Evolutionary conservation across 2,797 vertebrate species (phyloP), one percentile per base, ranked within the genome.

Genomic region (Falco cherrug): DNA sequence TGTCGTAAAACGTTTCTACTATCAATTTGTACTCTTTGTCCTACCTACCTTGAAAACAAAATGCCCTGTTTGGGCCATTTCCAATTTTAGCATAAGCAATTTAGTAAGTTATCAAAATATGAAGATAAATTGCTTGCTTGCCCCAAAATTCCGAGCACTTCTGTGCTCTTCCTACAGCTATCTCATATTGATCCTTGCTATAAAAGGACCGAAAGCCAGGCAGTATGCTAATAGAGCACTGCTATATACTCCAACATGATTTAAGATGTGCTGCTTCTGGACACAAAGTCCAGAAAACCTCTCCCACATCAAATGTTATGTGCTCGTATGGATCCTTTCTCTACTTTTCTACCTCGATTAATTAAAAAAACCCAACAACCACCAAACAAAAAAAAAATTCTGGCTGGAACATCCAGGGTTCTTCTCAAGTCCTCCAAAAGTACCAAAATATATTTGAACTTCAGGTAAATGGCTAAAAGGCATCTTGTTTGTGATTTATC

Each of bases 61-160:
- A 39, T 11, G 37, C 37, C 37, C 37, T 39, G 37, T 39, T 39
- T 39, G 37, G 37, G 37, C 37, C 37, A 39, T 39, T 39, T 39
- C 37, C 78, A 47, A 53, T 84, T 89, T 64, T 77, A 91, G 78
- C 60, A 33, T 47, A 80, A 89, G 84, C 82, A 51, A 37, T 45
- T 91, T 54, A 26, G 7, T 45, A 60, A 80, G 47, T 84, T 94
- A 85, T 18, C 59, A 51, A 83, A 83, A 68, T 14, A 47, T 8
- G 31, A 56, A 75, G 61, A 33, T 57, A 64, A 90, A 71, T 22
- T 87, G 75, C 51, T 81, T 48, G 12, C 83, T 63, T 81, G 54
- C 24, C 60, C 65, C 83, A 69, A 35, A 41, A 45, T 9, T 37
- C 41, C 25, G 56, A 37, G 69, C 74, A 60, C 41, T 77, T 45